Percentiles rank a stretch among this genome's conserved stretches.
Evolutionary conservation across 2,888 invertebrate genomes (phyloP).

Genomic region (Congeria kusceri): DNA sequence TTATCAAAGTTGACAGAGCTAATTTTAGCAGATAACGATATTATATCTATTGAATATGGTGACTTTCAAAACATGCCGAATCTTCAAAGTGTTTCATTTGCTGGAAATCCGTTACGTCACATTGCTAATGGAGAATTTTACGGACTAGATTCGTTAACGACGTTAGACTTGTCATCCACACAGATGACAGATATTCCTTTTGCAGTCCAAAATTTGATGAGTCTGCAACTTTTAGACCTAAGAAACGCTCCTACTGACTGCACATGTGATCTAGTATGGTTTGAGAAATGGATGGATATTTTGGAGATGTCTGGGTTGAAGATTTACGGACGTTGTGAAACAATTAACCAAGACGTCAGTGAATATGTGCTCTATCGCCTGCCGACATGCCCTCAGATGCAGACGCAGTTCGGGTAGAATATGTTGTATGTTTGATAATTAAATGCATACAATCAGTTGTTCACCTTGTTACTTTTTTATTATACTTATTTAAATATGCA

Average conservation of each 20-base stretch:
- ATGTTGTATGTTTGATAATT: not conserved
- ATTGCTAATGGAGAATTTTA: slow-evolving; percentile 54
- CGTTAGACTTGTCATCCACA: slow-evolving; percentile 54
- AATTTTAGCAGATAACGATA: slow-evolving; percentile 58
- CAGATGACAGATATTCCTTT: slow-evolving; percentile 44
- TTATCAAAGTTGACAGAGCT: slow-evolving; percentile 38
- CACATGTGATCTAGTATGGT: slow-evolving; percentile 15
- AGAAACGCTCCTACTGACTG: not conserved
- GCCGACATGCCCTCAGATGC: slow-evolving; percentile 15
- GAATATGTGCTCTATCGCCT: slow-evolving; percentile 33
- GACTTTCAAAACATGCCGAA: slow-evolving; percentile 52
- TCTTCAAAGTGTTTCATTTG: slow-evolving; percentile 44
- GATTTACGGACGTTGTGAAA: slow-evolving; percentile 47
- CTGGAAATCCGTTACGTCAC: slow-evolving; percentile 59
- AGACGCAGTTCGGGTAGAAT: not conserved
- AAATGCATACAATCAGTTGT: not conserved
- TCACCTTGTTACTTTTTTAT: not conserved
- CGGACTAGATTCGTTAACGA: slow-evolving; percentile 26
- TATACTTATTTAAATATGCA: too few relatives aligned
- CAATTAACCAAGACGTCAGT: slow-evolving; percentile 30
- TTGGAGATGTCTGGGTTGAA: not conserved
- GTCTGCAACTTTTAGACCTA: too few relatives aligned
- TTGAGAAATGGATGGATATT: not conserved
- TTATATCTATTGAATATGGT: slow-evolving; percentile 58
- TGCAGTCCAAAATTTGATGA: slow-evolving; percentile 47